Conservation (phyloP, 2,888 invertebrate species). For the Mimas tiliae region DNA sequence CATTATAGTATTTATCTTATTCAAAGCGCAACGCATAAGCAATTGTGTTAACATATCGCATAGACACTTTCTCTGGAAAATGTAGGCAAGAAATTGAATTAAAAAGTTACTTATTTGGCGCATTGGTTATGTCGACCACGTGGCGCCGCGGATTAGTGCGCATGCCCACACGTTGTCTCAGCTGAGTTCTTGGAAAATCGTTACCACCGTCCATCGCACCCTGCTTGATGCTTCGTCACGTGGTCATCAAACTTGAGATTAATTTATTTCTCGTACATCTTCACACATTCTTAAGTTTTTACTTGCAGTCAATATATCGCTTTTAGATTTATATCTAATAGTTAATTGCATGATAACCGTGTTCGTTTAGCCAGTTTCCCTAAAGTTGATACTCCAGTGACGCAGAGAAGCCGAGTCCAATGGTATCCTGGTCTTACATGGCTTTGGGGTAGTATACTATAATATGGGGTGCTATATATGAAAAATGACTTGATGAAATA, state of each 20-base stretch:
- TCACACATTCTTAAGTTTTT: too few species aligned
- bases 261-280: neutral
- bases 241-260: slow-evolving; percentile 44
- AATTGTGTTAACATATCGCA: neutral
- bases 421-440: too few species aligned
- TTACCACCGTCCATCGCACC: slow-evolving; percentile 65
- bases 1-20: neutral
- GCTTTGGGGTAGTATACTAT: too few species aligned
- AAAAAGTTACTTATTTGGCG: slow-evolving; percentile 40
- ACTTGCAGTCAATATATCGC: too few species aligned
- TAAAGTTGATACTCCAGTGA: too few species aligned
- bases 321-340: too few species aligned
- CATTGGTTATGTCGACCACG: slow-evolving; percentile 51
- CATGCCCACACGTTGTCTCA: slow-evolving; percentile 71
- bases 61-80: slow-evolving; percentile 41
- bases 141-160: slow-evolving; percentile 63
- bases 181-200: slow-evolving; percentile 80
- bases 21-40: neutral
- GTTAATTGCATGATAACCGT: too few species aligned
- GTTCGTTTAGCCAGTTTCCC: too few species aligned
- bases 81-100: slow-evolving; percentile 47
- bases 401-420: too few species aligned
- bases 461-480: too few species aligned
- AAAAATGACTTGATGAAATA: too few species aligned
- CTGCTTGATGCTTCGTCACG: slow-evolving; percentile 61